Conservation (phyloP, 2,888 invertebrate genomes). For the Podabrus alpinus region DNA sequence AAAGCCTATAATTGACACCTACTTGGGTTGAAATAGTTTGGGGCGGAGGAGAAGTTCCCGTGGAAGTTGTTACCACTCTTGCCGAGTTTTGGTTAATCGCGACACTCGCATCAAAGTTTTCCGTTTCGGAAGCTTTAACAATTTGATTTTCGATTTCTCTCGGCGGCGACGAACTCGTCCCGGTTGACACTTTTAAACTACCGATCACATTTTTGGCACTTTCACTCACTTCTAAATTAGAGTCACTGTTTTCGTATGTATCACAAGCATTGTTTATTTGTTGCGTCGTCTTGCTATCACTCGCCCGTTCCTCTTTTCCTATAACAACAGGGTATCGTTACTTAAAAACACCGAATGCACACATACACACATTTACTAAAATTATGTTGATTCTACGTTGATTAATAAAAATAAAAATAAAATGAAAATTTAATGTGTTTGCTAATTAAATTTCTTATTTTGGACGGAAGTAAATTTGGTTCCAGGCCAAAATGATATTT, state of each 20-base stretch:
- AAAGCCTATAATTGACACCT: conserved; percentile 21
- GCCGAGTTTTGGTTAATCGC: conserved; percentile 1
- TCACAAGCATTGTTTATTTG: conserved; percentile 16
- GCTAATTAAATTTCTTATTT: conserved; percentile 27
- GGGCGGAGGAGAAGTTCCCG: conserved; percentile 84
- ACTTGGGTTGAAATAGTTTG: conserved; percentile 85
- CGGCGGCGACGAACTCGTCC: conserved; percentile 68
- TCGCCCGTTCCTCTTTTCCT: conserved; percentile 42
- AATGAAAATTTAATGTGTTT: conserved; percentile 27
- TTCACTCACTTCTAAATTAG: conserved; percentile 34
- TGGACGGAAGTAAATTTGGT: conserved; percentile 61
- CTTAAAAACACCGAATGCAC: conserved; percentile 33
- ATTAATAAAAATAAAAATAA: conserved; percentile 9
- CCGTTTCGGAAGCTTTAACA: neutral
- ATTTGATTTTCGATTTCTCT: conserved; percentile 49
- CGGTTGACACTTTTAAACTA: conserved; percentile 59
- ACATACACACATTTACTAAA: conserved; percentile 25
- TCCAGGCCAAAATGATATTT: conserved; percentile 76
- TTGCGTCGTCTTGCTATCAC: conserved; percentile 37
- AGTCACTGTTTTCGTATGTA: conserved; percentile 24
- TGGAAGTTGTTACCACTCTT: conserved; percentile 53
- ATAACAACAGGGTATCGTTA: conserved; percentile 43
- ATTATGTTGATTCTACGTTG: conserved; percentile 19
- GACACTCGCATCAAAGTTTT: neutral
- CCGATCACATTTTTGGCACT: conserved; percentile 12